Evolutionary conservation across 2,113 vertebrate genomes (phyloP).

Genomic region (Xiphorhynchus elegans): DNA sequence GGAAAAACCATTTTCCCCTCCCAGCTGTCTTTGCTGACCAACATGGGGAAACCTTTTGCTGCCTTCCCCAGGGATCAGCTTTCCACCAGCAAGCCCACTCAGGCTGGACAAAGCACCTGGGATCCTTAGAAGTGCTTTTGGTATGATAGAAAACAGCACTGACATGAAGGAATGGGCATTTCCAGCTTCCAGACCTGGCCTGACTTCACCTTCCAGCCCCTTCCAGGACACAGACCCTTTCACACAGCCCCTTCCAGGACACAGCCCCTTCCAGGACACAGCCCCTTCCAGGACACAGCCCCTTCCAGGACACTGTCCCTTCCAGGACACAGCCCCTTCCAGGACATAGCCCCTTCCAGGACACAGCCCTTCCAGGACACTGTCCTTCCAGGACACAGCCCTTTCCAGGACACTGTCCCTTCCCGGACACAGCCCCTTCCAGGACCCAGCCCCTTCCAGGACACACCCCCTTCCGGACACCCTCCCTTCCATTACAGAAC

Average conservation of each 20-base stretch:
- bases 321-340: too few species aligned
- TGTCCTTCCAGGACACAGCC: too few species aligned
- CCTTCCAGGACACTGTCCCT: too few species aligned
- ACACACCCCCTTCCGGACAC: not conserved
- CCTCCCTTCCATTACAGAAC: not conserved
- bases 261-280: too few species aligned
- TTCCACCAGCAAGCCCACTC: not conserved
- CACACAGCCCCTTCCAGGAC: too few species aligned
- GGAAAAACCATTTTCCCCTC: not conserved
- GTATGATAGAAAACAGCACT: not conserved
- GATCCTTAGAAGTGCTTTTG: not conserved
- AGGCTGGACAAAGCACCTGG: not conserved
- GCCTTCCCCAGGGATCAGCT: not conserved
- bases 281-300: too few species aligned
- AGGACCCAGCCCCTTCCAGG: too few species aligned
- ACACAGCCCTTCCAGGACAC: too few species aligned
- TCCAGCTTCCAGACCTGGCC: not conserved
- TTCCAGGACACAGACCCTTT: too few species aligned
- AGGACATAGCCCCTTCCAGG: too few species aligned
- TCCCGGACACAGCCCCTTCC: too few species aligned
- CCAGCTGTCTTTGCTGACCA: not conserved
- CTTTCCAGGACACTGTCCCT: too few species aligned
- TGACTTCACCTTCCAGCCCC: not conserved
- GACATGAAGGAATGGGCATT: not conserved
- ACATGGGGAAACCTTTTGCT: not conserved